These are phyloP conservation scores for Gasterosteus aculeatus DNA, from an alignment of 2,113 vertebrate species.

Conservation along the genomic window DNA sequence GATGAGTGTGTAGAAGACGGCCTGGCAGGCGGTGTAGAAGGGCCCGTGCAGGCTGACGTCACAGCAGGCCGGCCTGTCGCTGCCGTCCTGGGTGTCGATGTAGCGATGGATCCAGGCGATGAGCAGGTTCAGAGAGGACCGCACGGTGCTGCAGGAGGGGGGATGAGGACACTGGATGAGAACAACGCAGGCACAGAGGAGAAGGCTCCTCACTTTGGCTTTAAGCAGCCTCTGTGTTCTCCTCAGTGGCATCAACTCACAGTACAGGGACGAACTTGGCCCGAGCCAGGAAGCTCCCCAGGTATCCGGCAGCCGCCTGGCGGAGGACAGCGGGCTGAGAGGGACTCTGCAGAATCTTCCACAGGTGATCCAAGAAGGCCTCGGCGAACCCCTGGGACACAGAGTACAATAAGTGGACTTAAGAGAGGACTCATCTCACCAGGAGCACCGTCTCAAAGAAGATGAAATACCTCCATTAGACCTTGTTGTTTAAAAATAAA, in stretches of 20 bases:
- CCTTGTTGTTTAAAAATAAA: not conserved
- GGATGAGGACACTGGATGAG: not conserved
- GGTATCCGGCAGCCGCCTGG: constrained; percentile 90
- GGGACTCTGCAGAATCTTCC: constrained; percentile 91
- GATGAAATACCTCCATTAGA: not conserved
- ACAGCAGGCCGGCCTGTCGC: constrained; percentile 84
- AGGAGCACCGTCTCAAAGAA: not conserved
- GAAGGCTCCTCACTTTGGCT: not conserved
- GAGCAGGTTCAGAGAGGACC: constrained; percentile 92
- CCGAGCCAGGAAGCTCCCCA: constrained; percentile 95
- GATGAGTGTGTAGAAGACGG: constrained; percentile 91
- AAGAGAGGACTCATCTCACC: not conserved
- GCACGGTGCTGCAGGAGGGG: constrained; percentile 84
- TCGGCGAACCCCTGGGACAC: constrained; percentile 88
- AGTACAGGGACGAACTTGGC: constrained; percentile 91
- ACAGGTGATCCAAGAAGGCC: constrained; percentile 95
- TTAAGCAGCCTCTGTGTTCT: not conserved
- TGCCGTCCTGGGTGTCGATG: constrained; percentile 89
- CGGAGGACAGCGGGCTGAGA: constrained; percentile 90
- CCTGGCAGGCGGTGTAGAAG: constrained; percentile 92
- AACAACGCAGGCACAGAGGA: not conserved
- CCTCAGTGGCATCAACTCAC: constrained; percentile 81
- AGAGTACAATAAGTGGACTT: not conserved
- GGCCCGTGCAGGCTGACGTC: constrained; percentile 91
- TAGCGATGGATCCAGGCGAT: constrained; percentile 92